Conservation (phyloP, 2,888 invertebrate genomes). For the Drosophila monieri region DNA sequence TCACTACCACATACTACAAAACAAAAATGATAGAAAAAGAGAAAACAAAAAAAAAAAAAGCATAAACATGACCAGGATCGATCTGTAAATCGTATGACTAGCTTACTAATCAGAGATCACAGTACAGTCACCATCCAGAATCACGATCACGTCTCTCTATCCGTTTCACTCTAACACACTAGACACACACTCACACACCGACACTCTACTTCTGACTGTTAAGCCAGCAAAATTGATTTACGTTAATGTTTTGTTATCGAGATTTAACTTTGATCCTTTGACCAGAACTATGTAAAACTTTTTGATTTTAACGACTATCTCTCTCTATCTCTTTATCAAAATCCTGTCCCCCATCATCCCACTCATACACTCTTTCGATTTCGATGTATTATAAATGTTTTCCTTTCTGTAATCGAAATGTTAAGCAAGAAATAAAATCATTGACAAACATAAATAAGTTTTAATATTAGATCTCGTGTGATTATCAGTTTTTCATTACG, state of each 20-base stretch:
- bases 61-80: slow-evolving; percentile 47
- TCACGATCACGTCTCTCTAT: slow-evolving; percentile 53
- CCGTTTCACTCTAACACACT: slow-evolving; percentile 40
- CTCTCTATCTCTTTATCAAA: slow-evolving; percentile 16
- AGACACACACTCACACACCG: slow-evolving; percentile 28
- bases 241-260: slow-evolving; percentile 66
- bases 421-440: slow-evolving; percentile 57
- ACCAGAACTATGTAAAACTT: slow-evolving; percentile 61
- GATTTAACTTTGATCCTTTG: slow-evolving; percentile 58
- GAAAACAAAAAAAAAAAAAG: slow-evolving; percentile 21
- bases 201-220: slow-evolving; percentile 47
- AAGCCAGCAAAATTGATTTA: slow-evolving; percentile 70
- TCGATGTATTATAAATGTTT: slow-evolving; percentile 66
- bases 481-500: slow-evolving; percentile 49
- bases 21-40: slow-evolving; percentile 3
- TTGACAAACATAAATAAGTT: slow-evolving; percentile 65
- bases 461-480: slow-evolving; percentile 73
- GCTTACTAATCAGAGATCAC: slow-evolving; percentile 46
- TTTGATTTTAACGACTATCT: slow-evolving; percentile 48
- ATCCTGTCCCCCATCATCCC: slow-evolving; percentile 31
- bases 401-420: slow-evolving; percentile 50
- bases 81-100: slow-evolving; percentile 51
- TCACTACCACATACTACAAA: slow-evolving; percentile 30
- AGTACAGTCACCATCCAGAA: slow-evolving; percentile 36
- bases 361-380: slow-evolving; percentile 46